phyloP scores from a whole-genome alignment of 2,797 vertebrate genomes.

The Fistularia tabacaria region DNA sequence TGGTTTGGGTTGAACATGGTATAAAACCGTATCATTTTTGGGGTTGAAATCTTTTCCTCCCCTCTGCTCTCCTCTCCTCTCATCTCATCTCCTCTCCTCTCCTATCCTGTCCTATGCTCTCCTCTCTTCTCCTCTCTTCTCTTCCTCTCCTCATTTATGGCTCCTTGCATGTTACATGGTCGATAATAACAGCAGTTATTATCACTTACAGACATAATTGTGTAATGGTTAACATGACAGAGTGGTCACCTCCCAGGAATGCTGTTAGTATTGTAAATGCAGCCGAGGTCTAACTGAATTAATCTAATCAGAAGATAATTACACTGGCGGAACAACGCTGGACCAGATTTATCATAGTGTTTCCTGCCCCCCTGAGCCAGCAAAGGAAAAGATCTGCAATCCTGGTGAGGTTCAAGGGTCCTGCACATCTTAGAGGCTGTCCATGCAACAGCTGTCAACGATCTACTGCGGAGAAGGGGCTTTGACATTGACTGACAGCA shows the following conservation, averaged over 20 bases:
- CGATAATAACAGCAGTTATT: constrained; percentile 63
- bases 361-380: constrained; percentile 29
- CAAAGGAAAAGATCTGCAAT: constrained; percentile 44
- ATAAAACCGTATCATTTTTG: background rate
- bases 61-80: background rate
- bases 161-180: constrained; percentile 31
- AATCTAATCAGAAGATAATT: constrained; percentile 80
- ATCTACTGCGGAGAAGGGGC: constrained; percentile 36
- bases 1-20: no score
- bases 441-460: constrained; percentile 52
- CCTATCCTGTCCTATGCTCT: no score
- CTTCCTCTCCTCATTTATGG: constrained; percentile 30
- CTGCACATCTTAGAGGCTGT: constrained; percentile 40
- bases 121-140: background rate
- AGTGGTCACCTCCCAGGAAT: constrained; percentile 69
- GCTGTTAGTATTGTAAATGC: constrained; percentile 69
- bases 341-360: constrained; percentile 69
- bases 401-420: constrained; percentile 49
- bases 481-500: constrained; percentile 64
- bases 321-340: constrained; percentile 64
- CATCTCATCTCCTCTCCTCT: background rate
- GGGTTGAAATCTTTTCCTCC: background rate
- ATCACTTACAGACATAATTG: constrained; percentile 68
- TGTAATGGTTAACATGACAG: constrained; percentile 74
- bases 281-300: constrained; percentile 72